Base-by-base conservation (phyloP, 2,888 invertebrate species). In the Baccha elongata region DNA sequence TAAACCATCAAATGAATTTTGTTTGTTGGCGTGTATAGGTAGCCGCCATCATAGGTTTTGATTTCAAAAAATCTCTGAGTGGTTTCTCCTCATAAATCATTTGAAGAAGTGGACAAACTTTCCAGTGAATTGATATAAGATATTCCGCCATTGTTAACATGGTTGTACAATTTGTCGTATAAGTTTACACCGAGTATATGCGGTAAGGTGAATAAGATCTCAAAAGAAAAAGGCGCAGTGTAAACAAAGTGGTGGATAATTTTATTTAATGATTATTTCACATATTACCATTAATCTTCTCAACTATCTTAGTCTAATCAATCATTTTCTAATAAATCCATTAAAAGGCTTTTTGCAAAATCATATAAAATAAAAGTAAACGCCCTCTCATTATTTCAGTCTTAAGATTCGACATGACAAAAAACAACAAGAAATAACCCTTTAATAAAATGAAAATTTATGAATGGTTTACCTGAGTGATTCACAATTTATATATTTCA, bases 401-500 rank as follows among this genome's bases (percentile, higher is more conserved):
- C 29, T 21, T 60, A 42, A 29, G 6, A 17, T 11, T 42, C 15
- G 21, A 44, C 3, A 15, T 37, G 13, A 6, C 10, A 26, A 15
- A 42, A 3, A 42, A 8, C 3, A 10, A 19, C 15, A 13, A 13
- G 11, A 3, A 55, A 40, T 40, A 53, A 19, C 58, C 58, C 44
- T 15, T 29, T 8, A 17, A 6, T 5, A 60, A 42, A 60, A 29
- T 35, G 32, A 64, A 68, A 75, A 75, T 75, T 80, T 80, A 80
- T 80, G 80, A 80, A 80, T 80, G 80, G 55, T 23, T 62, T 50
- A 37, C 53, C 68, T 29, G 21, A 29, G 58, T 76, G 71, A 83
- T 76, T 83, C 81, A 83, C 72, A 46, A 44, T 58, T 58, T 40
- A 58, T 52, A 55, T 53, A 67, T 42, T 67, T 62, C 67, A 42